Conservation (phyloP, 2,113 vertebrate genomes). For the Anseranas semipalmata region DNA sequence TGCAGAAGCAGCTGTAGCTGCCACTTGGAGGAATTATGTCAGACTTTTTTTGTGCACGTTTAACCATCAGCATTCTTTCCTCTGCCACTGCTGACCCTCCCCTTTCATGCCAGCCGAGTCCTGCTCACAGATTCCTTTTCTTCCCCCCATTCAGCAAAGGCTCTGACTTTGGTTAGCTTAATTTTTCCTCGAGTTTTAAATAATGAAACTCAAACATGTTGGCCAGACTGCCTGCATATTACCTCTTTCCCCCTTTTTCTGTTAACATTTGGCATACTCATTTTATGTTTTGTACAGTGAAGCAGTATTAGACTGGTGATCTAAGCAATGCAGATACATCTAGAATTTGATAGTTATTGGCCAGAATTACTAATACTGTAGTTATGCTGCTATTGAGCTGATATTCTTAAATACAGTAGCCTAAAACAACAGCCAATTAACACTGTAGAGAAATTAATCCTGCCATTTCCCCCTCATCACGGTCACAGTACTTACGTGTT, state of each 20-base stretch:
- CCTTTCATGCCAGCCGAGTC: accelerated
- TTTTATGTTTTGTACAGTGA: neutral
- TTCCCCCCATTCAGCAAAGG: accelerated
- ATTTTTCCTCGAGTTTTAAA: neutral
- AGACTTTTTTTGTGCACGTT: neutral
- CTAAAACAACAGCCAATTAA: neutral
- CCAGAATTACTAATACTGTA: neutral
- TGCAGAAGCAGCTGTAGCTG: neutral
- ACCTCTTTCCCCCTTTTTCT: neutral
- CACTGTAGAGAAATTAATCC: neutral
- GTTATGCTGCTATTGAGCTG: neutral
- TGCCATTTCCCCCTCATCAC: accelerated
- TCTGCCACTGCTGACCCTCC: neutral
- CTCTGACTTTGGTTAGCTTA: neutral
- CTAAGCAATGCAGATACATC: accelerated
- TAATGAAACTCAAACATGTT: accelerated
- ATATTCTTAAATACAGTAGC: neutral
- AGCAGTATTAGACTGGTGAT: neutral
- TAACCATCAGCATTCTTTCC: neutral
- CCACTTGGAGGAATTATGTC: neutral
- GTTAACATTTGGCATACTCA: neutral
- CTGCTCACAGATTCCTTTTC: neutral
- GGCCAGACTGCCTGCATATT: neutral
- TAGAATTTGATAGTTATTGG: neutral
- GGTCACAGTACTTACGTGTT: neutral